Evolutionary conservation across 2,888 invertebrate species (phyloP).

Genomic region (Diplazon laetatorius): DNA sequence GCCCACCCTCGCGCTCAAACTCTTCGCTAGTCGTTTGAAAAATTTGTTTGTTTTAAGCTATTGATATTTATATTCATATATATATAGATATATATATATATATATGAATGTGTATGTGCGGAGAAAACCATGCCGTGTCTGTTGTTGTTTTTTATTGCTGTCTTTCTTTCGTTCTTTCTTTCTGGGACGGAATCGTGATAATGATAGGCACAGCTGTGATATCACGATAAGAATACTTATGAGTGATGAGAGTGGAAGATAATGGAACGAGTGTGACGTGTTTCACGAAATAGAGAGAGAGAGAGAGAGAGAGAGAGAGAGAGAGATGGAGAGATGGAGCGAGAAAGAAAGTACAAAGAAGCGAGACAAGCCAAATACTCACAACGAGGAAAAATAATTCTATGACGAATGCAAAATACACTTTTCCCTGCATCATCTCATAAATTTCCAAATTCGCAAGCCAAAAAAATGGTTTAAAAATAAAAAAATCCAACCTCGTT

Average conservation of each 20-base stretch:
- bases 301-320: constrained; percentile 52
- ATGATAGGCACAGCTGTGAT: constrained; percentile 63
- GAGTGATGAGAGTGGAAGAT: constrained; percentile 32
- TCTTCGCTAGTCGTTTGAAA: constrained; percentile 75
- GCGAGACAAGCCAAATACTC: constrained; percentile 47
- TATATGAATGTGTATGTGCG: constrained; percentile 68
- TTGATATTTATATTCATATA: no score
- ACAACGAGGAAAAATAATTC: constrained; percentile 29
- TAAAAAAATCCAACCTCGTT: neutral
- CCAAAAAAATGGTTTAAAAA: no score
- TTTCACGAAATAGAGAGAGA: constrained; percentile 69
- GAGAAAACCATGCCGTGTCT: constrained; percentile 78
- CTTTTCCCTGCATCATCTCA: neutral
- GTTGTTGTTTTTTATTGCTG: constrained; percentile 41
- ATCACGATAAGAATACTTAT: constrained; percentile 53
- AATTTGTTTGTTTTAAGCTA: no score
- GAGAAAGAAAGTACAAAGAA: constrained; percentile 46
- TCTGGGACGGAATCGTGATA: constrained; percentile 68
- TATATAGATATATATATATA: constrained; percentile 22
- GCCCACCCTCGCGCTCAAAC: constrained; percentile 81
- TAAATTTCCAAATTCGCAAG: constrained; percentile 2
- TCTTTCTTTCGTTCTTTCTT: no score
- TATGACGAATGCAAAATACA: neutral
- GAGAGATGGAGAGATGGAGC: constrained; percentile 67
- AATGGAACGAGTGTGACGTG: constrained; percentile 66